Conservation (phyloP, 2,797 vertebrate genomes). For the Mormyrops attenuatus region DNA sequence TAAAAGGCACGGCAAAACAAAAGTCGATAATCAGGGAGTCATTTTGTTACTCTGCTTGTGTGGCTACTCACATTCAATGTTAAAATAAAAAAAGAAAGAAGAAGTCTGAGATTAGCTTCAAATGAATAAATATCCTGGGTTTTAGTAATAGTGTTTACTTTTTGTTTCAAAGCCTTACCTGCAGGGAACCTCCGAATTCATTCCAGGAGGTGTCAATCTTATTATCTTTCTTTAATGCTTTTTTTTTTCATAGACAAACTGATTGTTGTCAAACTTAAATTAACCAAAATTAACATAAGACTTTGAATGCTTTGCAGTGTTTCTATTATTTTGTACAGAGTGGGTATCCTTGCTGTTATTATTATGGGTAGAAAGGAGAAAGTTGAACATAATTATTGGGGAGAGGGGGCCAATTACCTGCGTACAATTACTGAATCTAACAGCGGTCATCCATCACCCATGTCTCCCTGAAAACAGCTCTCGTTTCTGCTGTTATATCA, state of each 20-base stretch:
- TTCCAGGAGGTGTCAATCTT: background rate
- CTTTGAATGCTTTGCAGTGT: background rate
- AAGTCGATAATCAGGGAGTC: background rate
- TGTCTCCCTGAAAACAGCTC: background rate
- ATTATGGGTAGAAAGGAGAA: background rate
- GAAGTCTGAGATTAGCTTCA: background rate
- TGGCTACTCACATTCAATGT: background rate
- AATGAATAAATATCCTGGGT: conserved; percentile 1
- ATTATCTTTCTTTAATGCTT: background rate
- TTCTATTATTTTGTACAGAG: background rate
- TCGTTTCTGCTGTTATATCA: conserved; percentile 52
- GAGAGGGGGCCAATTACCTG: conserved; percentile 59
- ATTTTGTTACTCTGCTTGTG: background rate
- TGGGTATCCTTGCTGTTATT: background rate
- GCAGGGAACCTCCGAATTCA: background rate
- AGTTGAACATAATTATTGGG: background rate
- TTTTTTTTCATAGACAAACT: background rate
- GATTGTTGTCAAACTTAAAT: background rate
- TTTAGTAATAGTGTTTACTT: background rate
- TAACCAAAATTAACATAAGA: background rate
- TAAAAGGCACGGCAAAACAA: background rate
- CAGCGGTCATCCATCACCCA: conserved; percentile 66
- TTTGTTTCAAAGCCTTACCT: background rate
- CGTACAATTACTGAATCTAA: conserved; percentile 70
- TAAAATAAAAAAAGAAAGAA: background rate